Evolutionary conservation across 2,888 invertebrate genomes (phyloP).

Genomic region (Mythimna impura): DNA sequence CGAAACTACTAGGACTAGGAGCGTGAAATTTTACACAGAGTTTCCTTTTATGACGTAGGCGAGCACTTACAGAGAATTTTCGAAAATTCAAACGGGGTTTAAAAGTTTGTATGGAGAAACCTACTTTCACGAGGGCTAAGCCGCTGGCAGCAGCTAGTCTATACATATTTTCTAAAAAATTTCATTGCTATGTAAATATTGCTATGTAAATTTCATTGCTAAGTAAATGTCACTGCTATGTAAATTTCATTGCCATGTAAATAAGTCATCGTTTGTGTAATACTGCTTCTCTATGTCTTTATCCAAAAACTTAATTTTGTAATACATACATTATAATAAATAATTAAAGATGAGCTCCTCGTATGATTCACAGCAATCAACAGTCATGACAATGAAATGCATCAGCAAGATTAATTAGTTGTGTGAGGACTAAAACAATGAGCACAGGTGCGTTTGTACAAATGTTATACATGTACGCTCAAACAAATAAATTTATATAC

Average conservation of each 20-base stretch:
- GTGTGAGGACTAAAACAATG: slow-evolving; percentile 35
- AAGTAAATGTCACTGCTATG: neutral
- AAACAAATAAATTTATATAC: neutral
- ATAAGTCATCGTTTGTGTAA: slow-evolving; percentile 4
- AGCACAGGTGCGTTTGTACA: slow-evolving; percentile 32
- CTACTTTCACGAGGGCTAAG: no score
- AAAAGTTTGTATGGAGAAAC: no score
- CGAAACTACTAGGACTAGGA: no score
- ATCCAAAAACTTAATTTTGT: neutral
- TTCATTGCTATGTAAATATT: neutral
- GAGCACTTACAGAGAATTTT: no score
- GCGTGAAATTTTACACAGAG: no score
- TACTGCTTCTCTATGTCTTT: neutral
- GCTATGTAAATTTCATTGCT: neutral
- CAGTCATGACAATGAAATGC: slow-evolving; percentile 25
- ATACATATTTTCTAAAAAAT: neutral
- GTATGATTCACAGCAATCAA: slow-evolving; percentile 16
- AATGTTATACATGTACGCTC: slow-evolving; percentile 16
- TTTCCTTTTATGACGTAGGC: no score
- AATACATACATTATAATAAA: neutral
- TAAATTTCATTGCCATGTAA: neutral
- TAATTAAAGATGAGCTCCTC: slow-evolving; percentile 6
- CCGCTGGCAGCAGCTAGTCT: no score
- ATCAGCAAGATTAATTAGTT: slow-evolving; percentile 32
- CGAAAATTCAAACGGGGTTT: no score